These are phyloP conservation scores for Philereme transversata DNA, from an alignment of 2,888 invertebrate species.

Conservation along the genomic window DNA sequence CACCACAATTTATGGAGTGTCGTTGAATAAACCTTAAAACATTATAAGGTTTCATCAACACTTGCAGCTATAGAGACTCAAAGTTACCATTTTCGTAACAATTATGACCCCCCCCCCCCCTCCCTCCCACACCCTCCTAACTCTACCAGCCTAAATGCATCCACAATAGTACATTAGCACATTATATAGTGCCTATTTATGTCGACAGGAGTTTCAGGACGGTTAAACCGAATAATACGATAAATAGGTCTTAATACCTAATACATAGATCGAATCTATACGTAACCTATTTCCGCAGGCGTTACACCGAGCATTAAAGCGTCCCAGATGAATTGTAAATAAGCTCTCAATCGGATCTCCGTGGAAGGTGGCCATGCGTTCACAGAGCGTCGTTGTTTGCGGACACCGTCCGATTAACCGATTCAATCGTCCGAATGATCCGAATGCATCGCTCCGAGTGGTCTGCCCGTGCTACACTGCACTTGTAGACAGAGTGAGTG, in stretches of 20 bases:
- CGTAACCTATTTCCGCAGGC: constrained; percentile 1
- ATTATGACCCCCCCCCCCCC: too few species aligned
- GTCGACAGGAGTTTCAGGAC: neutral
- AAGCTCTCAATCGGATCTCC: constrained; percentile 21
- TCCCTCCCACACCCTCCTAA: too few species aligned
- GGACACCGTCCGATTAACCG: constrained; percentile 65
- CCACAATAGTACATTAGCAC: too few species aligned
- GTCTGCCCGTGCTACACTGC: constrained; percentile 19
- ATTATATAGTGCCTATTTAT: too few species aligned
- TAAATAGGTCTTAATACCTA: neutral
- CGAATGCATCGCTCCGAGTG: constrained; percentile 52
- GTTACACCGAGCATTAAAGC: constrained; percentile 11
- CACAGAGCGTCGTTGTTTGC: constrained; percentile 53
- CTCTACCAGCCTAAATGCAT: too few species aligned
- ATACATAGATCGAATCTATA: neutral
- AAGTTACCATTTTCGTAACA: too few species aligned
- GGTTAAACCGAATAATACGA: neutral
- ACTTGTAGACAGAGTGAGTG: constrained; percentile 4
- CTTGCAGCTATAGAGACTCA: too few species aligned
- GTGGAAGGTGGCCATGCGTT: constrained; percentile 53
- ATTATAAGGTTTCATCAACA: too few species aligned
- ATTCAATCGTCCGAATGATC: constrained; percentile 67
- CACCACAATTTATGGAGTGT: too few species aligned
- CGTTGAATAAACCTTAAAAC: too few species aligned
- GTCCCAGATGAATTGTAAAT: constrained; percentile 31